Conservation (phyloP, 2,797 vertebrate species). For the Hirundo rustica region DNA sequence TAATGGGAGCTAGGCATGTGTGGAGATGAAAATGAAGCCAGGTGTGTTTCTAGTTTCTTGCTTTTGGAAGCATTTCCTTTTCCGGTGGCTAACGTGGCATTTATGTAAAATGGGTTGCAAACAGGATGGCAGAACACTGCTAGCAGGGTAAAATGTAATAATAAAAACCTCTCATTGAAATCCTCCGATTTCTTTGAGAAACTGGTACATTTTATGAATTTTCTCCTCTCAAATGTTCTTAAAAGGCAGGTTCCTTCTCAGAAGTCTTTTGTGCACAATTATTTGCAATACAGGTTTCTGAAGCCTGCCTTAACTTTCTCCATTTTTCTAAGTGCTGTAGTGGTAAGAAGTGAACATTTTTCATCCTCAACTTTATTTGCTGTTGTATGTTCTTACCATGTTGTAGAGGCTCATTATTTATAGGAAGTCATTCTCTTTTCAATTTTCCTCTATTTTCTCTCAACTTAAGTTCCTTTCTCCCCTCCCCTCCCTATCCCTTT, state of each 20-base stretch:
- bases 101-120: not conserved
- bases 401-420: not conserved
- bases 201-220: not conserved
- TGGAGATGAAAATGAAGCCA: conserved; percentile 21
- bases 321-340: not conserved
- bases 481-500: not conserved
- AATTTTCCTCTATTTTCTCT: not conserved
- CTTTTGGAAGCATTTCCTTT: not conserved
- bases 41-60: conserved; percentile 5
- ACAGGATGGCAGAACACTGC: not conserved
- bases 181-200: not conserved
- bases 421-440: not conserved
- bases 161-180: not conserved
- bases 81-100: not conserved
- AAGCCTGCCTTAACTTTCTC: not conserved
- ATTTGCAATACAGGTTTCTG: not conserved
- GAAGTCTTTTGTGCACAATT: not conserved
- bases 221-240: not conserved
- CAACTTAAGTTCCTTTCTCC: not conserved
- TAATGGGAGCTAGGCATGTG: not conserved
- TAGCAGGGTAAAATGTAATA: not conserved
- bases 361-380: not conserved
- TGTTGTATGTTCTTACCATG: not conserved
- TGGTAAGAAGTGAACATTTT: not conserved
- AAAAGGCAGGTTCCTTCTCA: not conserved